phyloP scores from a whole-genome alignment of 1,140 invertebrate species.

The Linepithema humile region DNA sequence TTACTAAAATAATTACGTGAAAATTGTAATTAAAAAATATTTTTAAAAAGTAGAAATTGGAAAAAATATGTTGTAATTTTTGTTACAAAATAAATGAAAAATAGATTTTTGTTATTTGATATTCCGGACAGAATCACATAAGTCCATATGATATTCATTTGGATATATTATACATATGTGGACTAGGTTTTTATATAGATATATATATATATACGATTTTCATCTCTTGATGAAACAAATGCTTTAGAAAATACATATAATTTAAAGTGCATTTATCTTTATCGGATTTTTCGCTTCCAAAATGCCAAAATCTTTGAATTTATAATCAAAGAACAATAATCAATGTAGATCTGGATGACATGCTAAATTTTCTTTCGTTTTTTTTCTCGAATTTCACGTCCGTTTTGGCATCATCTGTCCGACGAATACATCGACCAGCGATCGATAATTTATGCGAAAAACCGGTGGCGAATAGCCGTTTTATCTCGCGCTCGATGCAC shows the following conservation, averaged over 20 bases:
- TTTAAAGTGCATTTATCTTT: not conserved
- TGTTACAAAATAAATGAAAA: not conserved
- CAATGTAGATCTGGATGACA: slow-evolving; percentile 6
- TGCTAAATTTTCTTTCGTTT: slow-evolving; percentile 28
- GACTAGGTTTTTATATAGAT: too few species aligned
- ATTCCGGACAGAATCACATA: not conserved
- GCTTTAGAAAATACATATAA: not conserved
- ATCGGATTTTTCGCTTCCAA: not conserved
- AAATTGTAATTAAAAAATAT: not conserved
- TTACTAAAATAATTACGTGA: not conserved
- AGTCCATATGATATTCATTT: not conserved
- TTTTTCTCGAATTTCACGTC: slow-evolving; percentile 61
- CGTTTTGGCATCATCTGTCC: slow-evolving; percentile 57
- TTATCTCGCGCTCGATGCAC: slow-evolving; percentile 11
- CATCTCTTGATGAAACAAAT: not conserved
- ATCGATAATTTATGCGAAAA: slow-evolving; percentile 68
- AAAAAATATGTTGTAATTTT: not conserved
- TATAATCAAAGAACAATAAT: not conserved
- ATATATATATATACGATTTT: too few species aligned
- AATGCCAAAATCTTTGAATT: not conserved
- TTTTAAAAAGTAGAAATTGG: not conserved
- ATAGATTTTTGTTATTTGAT: not conserved
- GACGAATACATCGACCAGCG: slow-evolving; percentile 47
- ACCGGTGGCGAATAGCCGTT: slow-evolving; percentile 9
- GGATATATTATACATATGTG: too few species aligned